Percentiles rank a stretch among this genome's conserved stretches.
phyloP scores from a whole-genome alignment of 1,140 invertebrate genomes.

The Uloborus diversus region DNA sequence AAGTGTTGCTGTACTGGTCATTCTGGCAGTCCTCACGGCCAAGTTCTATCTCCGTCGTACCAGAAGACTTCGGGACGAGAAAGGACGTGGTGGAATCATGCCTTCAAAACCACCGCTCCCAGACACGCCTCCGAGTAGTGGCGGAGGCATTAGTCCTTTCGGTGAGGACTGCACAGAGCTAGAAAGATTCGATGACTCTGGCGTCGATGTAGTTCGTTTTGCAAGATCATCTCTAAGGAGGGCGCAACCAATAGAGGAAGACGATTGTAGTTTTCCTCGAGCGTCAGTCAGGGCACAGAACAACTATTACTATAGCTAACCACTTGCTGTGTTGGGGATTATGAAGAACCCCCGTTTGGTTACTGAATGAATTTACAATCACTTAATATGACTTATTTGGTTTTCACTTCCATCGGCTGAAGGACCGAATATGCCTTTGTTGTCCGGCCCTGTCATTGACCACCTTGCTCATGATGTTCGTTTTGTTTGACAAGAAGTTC shows the following conservation, averaged over 20 bases:
- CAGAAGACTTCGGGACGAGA: constrained; percentile 70
- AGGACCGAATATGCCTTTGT: too few species aligned
- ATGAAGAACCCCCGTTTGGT: too few species aligned
- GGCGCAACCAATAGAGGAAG: constrained; percentile 52
- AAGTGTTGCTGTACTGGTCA: constrained; percentile 73
- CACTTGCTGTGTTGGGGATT: background rate
- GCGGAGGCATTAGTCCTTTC: constrained; percentile 41
- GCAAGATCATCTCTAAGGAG: constrained; percentile 57
- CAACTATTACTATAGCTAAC: constrained; percentile 69
- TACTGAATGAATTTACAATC: too few species aligned
- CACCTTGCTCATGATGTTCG: too few species aligned
- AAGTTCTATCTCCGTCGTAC: constrained; percentile 69
- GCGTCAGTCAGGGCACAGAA: constrained; percentile 66
- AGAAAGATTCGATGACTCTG: constrained; percentile 53
- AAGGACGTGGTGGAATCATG: too few species aligned
- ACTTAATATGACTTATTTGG: too few species aligned
- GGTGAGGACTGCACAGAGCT: constrained; percentile 44
- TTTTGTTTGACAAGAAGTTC: too few species aligned
- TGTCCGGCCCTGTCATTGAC: too few species aligned
- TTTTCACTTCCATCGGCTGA: too few species aligned
- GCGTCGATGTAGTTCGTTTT: constrained; percentile 59
- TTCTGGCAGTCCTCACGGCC: constrained; percentile 74
- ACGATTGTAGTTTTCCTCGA: constrained; percentile 66
- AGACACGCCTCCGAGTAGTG: background rate
- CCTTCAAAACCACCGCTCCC: constrained; percentile 62